Evolutionary conservation across 2,888 invertebrate species (phyloP).

Genomic region (Charanyca ferruginea): DNA sequence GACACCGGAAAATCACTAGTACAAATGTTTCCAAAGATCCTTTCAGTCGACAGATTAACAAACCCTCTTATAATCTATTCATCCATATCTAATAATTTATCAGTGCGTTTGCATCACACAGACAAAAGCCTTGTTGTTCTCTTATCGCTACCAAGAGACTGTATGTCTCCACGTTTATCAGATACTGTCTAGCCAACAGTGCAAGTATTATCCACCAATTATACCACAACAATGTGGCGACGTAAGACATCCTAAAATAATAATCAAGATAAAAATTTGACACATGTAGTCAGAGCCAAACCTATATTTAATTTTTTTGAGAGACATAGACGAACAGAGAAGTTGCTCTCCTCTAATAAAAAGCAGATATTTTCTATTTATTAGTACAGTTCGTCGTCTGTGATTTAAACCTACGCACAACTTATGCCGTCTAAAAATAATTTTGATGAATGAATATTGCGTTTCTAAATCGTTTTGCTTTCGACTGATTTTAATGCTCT

Average conservation of each 20-base stretch:
- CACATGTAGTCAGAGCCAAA: conserved; percentile 30
- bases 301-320: conserved; percentile 28
- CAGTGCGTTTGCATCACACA: conserved; percentile 42
- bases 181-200: conserved; percentile 47
- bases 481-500: conserved; percentile 33
- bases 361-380: conserved; percentile 33
- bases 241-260: conserved; percentile 37
- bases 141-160: conserved; percentile 56
- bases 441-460: conserved; percentile 46
- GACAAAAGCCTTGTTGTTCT: conserved; percentile 53
- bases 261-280: conserved; percentile 37
- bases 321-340: neutral
- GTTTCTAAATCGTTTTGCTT: conserved; percentile 36
- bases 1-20: neutral
- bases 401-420: conserved; percentile 35
- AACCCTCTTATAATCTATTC: conserved; percentile 8
- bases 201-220: conserved; percentile 52
- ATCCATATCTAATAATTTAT: conserved; percentile 46
- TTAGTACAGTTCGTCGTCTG: conserved; percentile 22
- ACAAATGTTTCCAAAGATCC: conserved; percentile 4
- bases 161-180: conserved; percentile 59
- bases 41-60: conserved; percentile 9
- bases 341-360: conserved; percentile 1
- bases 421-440: conserved; percentile 36
- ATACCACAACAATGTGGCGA: conserved; percentile 23